A percentile compares a stretch with the other conserved stretches of the same genome.
These are phyloP conservation scores for Cantharis rufa DNA, from an alignment of 2,888 invertebrate genomes.

Conservation along the genomic window DNA sequence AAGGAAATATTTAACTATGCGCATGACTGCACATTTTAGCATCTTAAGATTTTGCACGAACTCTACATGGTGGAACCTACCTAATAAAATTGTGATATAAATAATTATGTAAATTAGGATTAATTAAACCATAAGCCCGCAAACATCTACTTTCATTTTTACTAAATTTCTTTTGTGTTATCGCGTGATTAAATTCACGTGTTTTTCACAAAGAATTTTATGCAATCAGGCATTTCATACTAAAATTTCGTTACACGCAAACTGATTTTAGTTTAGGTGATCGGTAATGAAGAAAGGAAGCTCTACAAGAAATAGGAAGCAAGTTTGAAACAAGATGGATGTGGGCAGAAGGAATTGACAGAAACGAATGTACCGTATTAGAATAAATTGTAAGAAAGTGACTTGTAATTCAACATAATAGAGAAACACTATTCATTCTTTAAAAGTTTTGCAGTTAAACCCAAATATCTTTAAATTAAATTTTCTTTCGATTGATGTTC, in stretches of 20 bases:
- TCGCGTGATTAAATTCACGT: conserved; percentile 12
- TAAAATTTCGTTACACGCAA: conserved; percentile 24
- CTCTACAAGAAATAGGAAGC: conserved; percentile 28
- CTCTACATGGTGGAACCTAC: too few species aligned
- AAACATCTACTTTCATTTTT: not conserved
- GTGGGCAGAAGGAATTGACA: conserved; percentile 28
- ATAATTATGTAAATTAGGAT: not conserved
- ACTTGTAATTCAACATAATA: conserved; percentile 11
- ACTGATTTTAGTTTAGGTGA: conserved; percentile 16
- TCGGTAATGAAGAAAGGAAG: conserved; percentile 30
- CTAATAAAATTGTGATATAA: not conserved
- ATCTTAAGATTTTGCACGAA: too few species aligned
- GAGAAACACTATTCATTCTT: conserved; percentile 1
- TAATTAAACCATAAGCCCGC: not conserved
- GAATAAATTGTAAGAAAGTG: conserved; percentile 22
- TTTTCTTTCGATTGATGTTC: not conserved
- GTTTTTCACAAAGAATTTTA: not conserved
- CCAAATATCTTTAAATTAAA: not conserved
- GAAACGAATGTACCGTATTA: conserved; percentile 32
- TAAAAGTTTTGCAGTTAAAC: not conserved
- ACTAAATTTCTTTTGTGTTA: not conserved
- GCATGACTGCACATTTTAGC: too few species aligned
- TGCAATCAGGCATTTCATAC: conserved; percentile 4
- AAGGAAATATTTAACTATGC: too few species aligned
- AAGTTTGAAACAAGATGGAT: conserved; percentile 31